Evolutionary conservation across 1,140 invertebrate genomes (phyloP).

Genomic region (Drosophila orosa): DNA sequence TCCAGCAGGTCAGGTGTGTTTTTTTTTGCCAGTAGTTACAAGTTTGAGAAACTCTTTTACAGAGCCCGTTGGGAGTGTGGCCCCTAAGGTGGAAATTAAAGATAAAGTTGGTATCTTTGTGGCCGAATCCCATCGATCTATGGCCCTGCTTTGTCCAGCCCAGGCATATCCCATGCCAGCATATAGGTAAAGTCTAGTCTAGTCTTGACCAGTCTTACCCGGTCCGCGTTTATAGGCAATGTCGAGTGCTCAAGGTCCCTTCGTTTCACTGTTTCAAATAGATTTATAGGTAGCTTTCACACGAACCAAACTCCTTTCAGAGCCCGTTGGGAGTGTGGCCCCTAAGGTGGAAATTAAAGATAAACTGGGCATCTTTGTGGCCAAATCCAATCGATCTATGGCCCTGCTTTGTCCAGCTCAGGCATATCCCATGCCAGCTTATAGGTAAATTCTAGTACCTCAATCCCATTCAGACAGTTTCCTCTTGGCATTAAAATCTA

Average conservation of each 20-base stretch:
- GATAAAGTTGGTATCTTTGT: conserved; percentile 84
- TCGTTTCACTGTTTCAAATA: background rate
- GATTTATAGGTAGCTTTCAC: background rate
- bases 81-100: conserved; percentile 87
- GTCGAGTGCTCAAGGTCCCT: conserved; percentile 45
- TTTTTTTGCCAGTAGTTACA: conserved; percentile 49
- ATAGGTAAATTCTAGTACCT: conserved; percentile 84
- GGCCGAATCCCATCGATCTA: conserved; percentile 71
- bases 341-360: conserved; percentile 87
- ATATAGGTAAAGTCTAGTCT: conserved; percentile 85
- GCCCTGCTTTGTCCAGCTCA: conserved; percentile 89
- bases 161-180: conserved; percentile 89
- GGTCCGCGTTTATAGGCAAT: conserved; percentile 87
- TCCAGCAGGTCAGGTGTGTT: background rate
- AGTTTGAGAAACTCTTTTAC: conserved; percentile 18
- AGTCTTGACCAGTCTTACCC: conserved; percentile 88
- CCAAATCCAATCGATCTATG: conserved; percentile 78
- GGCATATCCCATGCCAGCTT: conserved; percentile 88
- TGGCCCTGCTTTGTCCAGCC: conserved; percentile 88
- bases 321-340: conserved; percentile 85
- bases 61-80: conserved; percentile 85
- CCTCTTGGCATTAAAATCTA: background rate
- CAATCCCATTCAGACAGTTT: conserved; percentile 22
- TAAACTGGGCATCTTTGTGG: conserved; percentile 80
- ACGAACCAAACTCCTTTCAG: conserved; percentile 15